Evolutionary conservation across 2,797 vertebrate genomes (phyloP).

Genomic region (Tapera naevia): DNA sequence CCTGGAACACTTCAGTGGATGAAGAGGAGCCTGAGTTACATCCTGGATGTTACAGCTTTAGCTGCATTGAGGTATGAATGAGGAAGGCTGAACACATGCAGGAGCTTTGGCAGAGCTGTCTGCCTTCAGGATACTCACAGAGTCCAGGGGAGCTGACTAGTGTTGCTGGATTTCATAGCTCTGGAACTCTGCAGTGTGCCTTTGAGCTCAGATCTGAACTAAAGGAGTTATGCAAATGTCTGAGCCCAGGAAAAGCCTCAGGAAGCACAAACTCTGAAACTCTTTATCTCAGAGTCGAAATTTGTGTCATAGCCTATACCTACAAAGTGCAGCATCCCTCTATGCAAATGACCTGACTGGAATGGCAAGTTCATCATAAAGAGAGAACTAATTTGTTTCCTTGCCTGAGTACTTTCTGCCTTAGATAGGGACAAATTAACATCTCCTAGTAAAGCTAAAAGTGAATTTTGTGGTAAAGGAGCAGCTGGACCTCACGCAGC

Average conservation of each 20-base stretch:
- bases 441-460: background rate
- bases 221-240: background rate
- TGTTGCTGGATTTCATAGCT: background rate
- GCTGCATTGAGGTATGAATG: accelerated
- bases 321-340: background rate
- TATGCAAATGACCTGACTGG: background rate
- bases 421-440: background rate
- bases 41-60: background rate
- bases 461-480: background rate
- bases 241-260: background rate
- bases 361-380: background rate
- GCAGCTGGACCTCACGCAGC: background rate
- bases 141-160: background rate
- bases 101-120: background rate
- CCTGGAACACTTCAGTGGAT: background rate
- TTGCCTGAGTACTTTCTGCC: background rate
- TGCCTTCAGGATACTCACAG: background rate
- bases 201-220: background rate
- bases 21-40: background rate
- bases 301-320: background rate
- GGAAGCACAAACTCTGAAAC: background rate
- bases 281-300: background rate
- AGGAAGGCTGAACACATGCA: background rate
- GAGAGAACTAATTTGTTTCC: background rate
- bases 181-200: background rate